phyloP scores from a whole-genome alignment of 2,888 invertebrate genomes.

The Cephus sareptanus region DNA sequence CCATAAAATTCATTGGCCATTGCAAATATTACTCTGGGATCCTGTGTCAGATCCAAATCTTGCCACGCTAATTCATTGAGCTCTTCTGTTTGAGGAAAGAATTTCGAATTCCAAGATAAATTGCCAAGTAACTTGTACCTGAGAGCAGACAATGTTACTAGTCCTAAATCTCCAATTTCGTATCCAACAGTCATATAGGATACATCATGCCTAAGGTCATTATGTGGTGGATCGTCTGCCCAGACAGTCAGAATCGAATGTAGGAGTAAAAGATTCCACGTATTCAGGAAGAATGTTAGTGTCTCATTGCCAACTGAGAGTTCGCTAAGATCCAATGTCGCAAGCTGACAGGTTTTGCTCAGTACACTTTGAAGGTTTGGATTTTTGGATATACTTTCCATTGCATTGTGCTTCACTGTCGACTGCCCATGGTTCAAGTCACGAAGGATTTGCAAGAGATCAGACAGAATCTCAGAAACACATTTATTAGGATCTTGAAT shows the following conservation, averaged over 20 bases:
- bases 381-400: conserved; percentile 32
- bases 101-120: conserved; percentile 32
- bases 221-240: conserved; percentile 43
- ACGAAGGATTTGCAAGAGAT: conserved; percentile 42
- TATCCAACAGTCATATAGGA: conserved; percentile 57
- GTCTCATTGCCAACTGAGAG: conserved; percentile 58
- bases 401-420: conserved; percentile 26
- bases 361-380: conserved; percentile 43
- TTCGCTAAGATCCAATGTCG: conserved; percentile 52
- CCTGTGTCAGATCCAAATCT: conserved; percentile 55
- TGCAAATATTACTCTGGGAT: conserved; percentile 56
- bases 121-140: conserved; percentile 51
- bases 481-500: conserved; percentile 51
- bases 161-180: conserved; percentile 59
- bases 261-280: conserved; percentile 62
- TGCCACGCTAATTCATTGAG: conserved; percentile 59
- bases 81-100: conserved; percentile 48
- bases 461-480: conserved; percentile 48
- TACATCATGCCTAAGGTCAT: conserved; percentile 44
- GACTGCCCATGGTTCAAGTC: conserved; percentile 24
- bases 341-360: conserved; percentile 45
- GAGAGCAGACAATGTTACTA: conserved; percentile 57
- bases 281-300: conserved; percentile 58
- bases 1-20: conserved; percentile 55
- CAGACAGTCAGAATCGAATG: conserved; percentile 55